A percentile compares a stretch with the other conserved stretches of the same genome.
phyloP scores from a whole-genome alignment of 2,888 invertebrate genomes.

The Actias luna region DNA sequence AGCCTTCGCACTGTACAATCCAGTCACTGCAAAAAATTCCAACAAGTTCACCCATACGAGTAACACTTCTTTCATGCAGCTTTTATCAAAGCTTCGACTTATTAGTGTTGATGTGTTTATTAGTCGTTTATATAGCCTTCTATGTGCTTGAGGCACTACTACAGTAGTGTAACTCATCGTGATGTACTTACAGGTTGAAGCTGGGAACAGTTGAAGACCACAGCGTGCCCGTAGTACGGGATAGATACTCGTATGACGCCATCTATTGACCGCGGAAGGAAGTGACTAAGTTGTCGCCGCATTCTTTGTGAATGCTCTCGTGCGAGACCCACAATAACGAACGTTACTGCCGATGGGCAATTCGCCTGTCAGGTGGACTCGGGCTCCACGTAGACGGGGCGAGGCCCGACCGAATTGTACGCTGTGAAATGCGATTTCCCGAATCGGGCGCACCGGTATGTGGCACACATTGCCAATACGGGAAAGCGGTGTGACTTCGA shows the following conservation, averaged over 20 bases:
- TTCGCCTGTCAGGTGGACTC: not conserved
- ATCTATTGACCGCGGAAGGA: conserved; percentile 19
- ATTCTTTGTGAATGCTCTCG: conserved; percentile 1
- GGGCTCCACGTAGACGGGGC: not conserved
- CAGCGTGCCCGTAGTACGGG: too few relatives aligned
- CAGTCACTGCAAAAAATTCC: not conserved
- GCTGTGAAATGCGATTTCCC: not conserved
- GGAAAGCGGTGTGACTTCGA: conserved; percentile 55
- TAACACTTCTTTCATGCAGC: not conserved
- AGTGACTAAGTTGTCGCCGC: not conserved
- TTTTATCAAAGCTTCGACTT: too few relatives aligned
- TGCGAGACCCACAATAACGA: conserved; percentile 19
- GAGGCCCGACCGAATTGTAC: not conserved
- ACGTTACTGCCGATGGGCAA: conserved; percentile 22
- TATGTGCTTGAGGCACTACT: not conserved
- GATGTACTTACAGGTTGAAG: not conserved
- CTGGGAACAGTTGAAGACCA: not conserved
- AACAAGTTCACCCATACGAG: too few relatives aligned
- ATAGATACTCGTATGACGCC: conserved; percentile 13
- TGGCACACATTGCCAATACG: conserved; percentile 24
- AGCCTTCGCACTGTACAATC: too few relatives aligned
- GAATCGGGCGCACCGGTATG: not conserved
- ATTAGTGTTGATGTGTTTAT: too few relatives aligned
- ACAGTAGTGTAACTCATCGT: too few relatives aligned
- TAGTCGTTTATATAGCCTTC: not conserved